A percentile compares a stretch with the other conserved stretches of the same genome.
Evolutionary conservation across 2,113 vertebrate genomes (phyloP).

Genomic region (Sus scrofa): T2T-Sscrofa CM000827.6:64789001-64789500

Average conservation of each 20-base stretch:
- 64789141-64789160: constrained; percentile 27
- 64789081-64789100: neutral
- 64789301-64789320: neutral
- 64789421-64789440: neutral
- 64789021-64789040: neutral
- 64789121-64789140: neutral
- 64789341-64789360: too few relatives aligned
- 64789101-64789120: neutral
- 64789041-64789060: neutral
- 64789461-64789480: neutral
- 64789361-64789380: neutral
- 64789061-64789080: neutral
- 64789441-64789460: neutral
- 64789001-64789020: neutral
- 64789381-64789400: neutral
- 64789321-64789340: neutral
- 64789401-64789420: neutral
- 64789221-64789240: too few relatives aligned
- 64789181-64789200: neutral
- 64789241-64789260: accelerated
- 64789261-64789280: neutral
- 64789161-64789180: neutral
- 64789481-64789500: neutral
- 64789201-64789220: accelerated
- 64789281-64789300: neutral